phyloP scores from a whole-genome alignment of 92 coral and sea anemone species.

The Diadumene lineata region DNA sequence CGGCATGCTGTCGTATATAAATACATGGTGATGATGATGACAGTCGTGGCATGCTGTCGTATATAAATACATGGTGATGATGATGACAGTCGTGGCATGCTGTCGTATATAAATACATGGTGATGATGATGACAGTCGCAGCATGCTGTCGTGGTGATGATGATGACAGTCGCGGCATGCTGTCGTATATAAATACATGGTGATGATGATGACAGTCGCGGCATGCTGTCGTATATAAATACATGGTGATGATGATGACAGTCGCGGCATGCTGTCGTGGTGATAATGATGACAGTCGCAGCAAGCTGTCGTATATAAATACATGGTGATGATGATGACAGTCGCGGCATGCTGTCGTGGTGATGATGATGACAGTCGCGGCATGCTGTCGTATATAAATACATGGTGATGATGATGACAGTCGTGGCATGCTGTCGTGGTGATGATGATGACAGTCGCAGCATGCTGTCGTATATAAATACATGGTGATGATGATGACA shows the following conservation, averaged over 20 bases:
- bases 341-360: constrained; percentile 8
- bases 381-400: no score
- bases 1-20: no score
- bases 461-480: background rate
- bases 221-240: background rate
- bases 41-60: no score
- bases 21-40: constrained; percentile 8
- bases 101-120: background rate
- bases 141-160: background rate
- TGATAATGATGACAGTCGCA: constrained; percentile 9
- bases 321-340: constrained; percentile 2
- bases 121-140: no score
- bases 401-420: background rate
- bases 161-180: background rate
- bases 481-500: background rate
- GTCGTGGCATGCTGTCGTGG: no score
- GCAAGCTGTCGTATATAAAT: no score
- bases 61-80: no score
- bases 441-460: background rate
- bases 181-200: no score
- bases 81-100: constrained; percentile 5
- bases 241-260: background rate
- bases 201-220: background rate
- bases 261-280: no score
- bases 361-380: no score